phyloP scores from a whole-genome alignment of 2,797 vertebrate species.

The Enteromius argenteus region DNA sequence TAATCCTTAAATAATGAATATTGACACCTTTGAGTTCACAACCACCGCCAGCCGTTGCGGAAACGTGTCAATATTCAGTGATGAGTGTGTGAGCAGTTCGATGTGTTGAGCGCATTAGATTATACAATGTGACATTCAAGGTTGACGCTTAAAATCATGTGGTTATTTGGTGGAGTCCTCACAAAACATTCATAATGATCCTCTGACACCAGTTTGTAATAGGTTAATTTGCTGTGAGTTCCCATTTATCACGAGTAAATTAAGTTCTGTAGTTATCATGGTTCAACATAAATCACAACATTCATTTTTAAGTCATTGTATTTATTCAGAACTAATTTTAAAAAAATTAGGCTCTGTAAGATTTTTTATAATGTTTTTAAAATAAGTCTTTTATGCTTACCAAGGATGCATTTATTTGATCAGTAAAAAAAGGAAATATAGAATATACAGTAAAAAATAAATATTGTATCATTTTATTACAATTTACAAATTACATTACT shows the following conservation, averaged over 20 bases:
- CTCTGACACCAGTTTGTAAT: not conserved
- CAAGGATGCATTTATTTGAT: not conserved
- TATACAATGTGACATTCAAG: conserved; percentile 38
- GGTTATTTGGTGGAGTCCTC: not conserved
- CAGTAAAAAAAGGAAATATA: not conserved
- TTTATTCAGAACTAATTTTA: not conserved
- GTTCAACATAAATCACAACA: not conserved
- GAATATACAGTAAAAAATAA: not conserved
- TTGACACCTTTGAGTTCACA: conserved; percentile 30
- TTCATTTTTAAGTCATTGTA: too few species aligned
- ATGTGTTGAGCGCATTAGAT: conserved; percentile 33
- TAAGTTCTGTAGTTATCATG: not conserved
- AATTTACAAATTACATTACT: not conserved
- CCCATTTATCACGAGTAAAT: not conserved
- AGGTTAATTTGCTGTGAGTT: not conserved
- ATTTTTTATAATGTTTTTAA: not conserved
- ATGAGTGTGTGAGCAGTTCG: conserved; percentile 31
- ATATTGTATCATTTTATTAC: not conserved
- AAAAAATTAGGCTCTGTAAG: not conserved
- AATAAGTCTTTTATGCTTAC: not conserved
- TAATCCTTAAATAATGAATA: conserved; percentile 42
- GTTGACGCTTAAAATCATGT: not conserved
- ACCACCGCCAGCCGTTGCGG: not conserved
- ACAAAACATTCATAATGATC: conserved; percentile 6
- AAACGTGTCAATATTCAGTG: conserved; percentile 30